Evolutionary conservation across 2,888 invertebrate genomes (phyloP).

Genomic region (Sialis lutaria): DNA sequence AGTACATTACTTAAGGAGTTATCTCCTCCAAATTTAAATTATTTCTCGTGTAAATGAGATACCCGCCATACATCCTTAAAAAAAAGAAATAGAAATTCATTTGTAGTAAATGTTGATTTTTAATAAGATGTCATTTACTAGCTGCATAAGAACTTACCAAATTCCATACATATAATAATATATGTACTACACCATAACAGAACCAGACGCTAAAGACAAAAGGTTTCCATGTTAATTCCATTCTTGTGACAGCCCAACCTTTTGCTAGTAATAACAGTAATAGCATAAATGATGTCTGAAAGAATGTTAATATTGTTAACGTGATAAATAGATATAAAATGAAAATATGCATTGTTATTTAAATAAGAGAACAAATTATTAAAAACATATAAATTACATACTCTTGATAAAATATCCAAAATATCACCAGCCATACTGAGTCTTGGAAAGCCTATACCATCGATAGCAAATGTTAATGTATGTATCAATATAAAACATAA

Average conservation of each 20-base stretch:
- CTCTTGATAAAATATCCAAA: conserved; percentile 79
- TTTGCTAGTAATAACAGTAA: conserved; percentile 81
- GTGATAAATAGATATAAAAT: background rate
- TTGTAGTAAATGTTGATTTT: too few species aligned
- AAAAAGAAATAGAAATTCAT: too few species aligned
- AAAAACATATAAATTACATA: conserved; percentile 24
- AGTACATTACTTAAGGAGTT: too few species aligned
- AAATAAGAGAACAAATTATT: conserved; percentile 4
- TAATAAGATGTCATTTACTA: too few species aligned
- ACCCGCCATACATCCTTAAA: too few species aligned
- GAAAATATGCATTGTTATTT: background rate
- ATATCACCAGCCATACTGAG: conserved; percentile 80
- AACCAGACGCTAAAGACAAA: conserved; percentile 79
- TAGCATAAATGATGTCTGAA: conserved; percentile 84
- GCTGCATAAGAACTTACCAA: conserved; percentile 45
- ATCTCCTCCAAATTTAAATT: too few species aligned
- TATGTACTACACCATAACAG: conserved; percentile 78
- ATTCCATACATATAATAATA: conserved; percentile 90
- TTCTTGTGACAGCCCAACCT: conserved; percentile 90
- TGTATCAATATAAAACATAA: conserved; percentile 76
- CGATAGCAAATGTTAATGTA: conserved; percentile 74
- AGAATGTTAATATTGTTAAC: conserved; percentile 10
- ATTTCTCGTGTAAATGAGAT: too few species aligned
- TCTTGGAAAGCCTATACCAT: conserved; percentile 73
- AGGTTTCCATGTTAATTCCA: conserved; percentile 75